Percentiles rank a stretch among this genome's conserved stretches.
Conservation (phyloP, 2,113 vertebrate genomes). For the Phalacrocorax brasilianus region DNA sequence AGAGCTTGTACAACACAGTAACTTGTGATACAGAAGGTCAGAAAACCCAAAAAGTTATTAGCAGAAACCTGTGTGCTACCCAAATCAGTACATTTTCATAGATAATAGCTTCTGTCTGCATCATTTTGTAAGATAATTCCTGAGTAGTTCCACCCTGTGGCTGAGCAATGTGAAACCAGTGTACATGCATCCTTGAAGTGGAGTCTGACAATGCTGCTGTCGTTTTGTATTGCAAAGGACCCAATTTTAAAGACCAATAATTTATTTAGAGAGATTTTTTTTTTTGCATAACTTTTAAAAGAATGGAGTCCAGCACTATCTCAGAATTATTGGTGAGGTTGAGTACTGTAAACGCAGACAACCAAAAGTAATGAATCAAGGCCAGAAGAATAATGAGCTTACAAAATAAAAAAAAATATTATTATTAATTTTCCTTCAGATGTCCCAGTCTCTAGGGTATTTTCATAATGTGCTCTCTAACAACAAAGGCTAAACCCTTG, state of each 20-base stretch:
- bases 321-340: background rate
- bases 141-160: background rate
- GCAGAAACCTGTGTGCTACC: background rate
- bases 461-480: background rate
- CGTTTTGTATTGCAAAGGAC: background rate
- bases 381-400: background rate
- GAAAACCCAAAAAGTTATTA: background rate
- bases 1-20: background rate
- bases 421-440: background rate
- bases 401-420: background rate
- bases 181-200: background rate
- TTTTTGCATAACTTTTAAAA: background rate
- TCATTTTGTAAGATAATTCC: background rate
- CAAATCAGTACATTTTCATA: background rate
- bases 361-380: background rate
- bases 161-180: background rate
- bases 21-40: background rate
- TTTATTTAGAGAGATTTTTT: background rate
- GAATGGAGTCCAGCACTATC: background rate
- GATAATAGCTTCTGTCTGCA: background rate
- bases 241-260: background rate
- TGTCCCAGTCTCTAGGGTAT: background rate
- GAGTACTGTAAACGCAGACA: background rate
- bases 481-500: background rate
- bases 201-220: background rate